Base-by-base conservation (phyloP, 2,888 invertebrate species). In the Frankliniella fusca region DNA sequence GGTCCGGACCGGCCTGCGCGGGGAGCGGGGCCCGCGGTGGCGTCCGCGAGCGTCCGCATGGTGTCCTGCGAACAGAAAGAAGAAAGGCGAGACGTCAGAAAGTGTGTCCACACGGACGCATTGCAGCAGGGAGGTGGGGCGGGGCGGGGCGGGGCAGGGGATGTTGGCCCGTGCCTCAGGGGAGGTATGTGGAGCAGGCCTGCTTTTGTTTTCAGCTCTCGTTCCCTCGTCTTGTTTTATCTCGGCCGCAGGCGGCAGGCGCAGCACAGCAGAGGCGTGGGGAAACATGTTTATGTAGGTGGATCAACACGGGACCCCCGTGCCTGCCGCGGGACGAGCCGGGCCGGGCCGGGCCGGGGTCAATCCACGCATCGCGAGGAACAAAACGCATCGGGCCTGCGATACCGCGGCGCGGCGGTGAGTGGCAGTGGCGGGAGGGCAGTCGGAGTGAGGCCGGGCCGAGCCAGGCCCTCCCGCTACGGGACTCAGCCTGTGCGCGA, bases 231-330 rank as follows among this genome's bases (percentile, higher is more conserved):
- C 61, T 61, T 38, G 54, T 15, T 15, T 76, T 76, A 76, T 76
- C 70, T 23, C 61, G 20, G 61, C 15, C 18, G 54, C 61, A 7
- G n/a, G n/a, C n/a, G n/a, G n/a, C n/a, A n/a, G n/a, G 38, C 38
- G 38, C 38, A 38, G 38, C 38, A 2, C 38, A 2, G 38, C 38
- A 5, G 38, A 38, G 38, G 20, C 54, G 20, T 76, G 70, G 23
- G 70, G 70, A 23, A 76, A 76, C 70, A 27, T 76, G 70, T 76
- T 76, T 76, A 76, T 76, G 70, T 11, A 76, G 70, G 70, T 76
- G 70, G 27, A 27, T 76, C 70, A 27, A 54, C 54, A 54, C 54
- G 12, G 8, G 54, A 38, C 38, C 5, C 38, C 38, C 54, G 15
- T 54, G 54, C 15, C 54, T 70, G 70, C 65, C 50, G 50, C 50